phyloP scores from a whole-genome alignment of 1,140 invertebrate genomes.

The Eupeodes corollae region DNA sequence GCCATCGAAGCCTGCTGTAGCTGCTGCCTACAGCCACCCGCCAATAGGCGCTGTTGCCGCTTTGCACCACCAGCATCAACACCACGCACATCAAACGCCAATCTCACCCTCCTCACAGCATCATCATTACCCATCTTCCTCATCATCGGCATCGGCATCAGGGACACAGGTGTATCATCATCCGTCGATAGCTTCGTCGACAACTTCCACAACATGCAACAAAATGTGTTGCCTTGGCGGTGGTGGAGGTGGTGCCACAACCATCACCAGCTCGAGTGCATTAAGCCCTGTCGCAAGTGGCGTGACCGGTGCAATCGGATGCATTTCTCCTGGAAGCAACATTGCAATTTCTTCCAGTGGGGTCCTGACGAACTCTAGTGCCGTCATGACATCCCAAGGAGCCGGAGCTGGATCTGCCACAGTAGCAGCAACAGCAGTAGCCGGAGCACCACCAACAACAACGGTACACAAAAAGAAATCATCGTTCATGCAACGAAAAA shows the following conservation, averaged over 20 bases:
- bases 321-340: neutral
- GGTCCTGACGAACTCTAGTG: too few relatives aligned
- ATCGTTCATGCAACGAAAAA: constrained; percentile 28
- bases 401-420: constrained; percentile 5
- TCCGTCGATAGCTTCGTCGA: constrained; percentile 12
- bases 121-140: constrained; percentile 23
- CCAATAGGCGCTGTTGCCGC: neutral
- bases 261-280: neutral
- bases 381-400: too few relatives aligned
- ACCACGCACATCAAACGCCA: neutral
- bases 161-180: constrained; percentile 11
- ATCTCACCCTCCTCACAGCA: constrained; percentile 14
- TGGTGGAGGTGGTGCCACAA: neutral
- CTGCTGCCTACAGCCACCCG: neutral
- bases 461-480: constrained; percentile 23
- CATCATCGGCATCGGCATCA: constrained; percentile 16
- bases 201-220: constrained; percentile 4
- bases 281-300: neutral
- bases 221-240: neutral
- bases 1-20: neutral
- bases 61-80: too few relatives aligned
- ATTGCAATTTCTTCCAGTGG: neutral
- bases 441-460: neutral
- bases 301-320: neutral
- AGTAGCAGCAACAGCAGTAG: constrained; percentile 8